Percentiles rank a stretch among this genome's conserved stretches.
Conservation (phyloP, 1,140 invertebrate genomes). For the Drosophila repleta region DNA sequence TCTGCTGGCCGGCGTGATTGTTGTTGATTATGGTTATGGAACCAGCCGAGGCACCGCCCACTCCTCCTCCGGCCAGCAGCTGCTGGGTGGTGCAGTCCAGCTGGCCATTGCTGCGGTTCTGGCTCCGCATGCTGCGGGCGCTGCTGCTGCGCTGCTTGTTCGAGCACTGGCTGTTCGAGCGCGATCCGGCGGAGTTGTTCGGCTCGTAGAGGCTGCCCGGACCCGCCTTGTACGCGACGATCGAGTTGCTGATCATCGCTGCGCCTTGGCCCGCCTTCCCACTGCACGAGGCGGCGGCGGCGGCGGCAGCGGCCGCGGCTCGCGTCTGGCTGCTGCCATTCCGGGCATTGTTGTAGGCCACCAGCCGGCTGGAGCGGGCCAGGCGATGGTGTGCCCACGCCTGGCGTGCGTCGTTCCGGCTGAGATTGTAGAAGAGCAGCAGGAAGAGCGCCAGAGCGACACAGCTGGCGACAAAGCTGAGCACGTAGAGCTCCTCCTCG, state of each 20-base stretch:
- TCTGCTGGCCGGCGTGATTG: constrained; percentile 44
- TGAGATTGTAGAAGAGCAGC: constrained; percentile 93
- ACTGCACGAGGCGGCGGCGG: not conserved
- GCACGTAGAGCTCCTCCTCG: constrained; percentile 86
- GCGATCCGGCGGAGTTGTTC: constrained; percentile 85
- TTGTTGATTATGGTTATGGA: constrained; percentile 58
- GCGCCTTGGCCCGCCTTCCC: constrained; percentile 31
- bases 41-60: not conserved
- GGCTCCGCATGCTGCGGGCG: constrained; percentile 71
- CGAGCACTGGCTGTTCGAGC: constrained; percentile 87
- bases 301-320: not conserved
- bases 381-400: constrained; percentile 88
- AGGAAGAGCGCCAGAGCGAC: constrained; percentile 92
- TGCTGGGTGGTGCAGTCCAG: constrained; percentile 63
- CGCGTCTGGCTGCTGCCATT: constrained; percentile 12
- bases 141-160: constrained; percentile 71
- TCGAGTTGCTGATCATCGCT: constrained; percentile 66
- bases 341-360: constrained; percentile 62
- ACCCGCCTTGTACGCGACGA: constrained; percentile 72
- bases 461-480: constrained; percentile 89
- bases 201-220: constrained; percentile 74
- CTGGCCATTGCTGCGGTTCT: constrained; percentile 60
- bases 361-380: constrained; percentile 85
- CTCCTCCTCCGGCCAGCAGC: constrained; percentile 28
- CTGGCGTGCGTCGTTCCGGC: constrained; percentile 91